These are phyloP conservation scores for Abscondita cerata DNA, from an alignment of 2,888 invertebrate species.

Conservation along the genomic window DNA sequence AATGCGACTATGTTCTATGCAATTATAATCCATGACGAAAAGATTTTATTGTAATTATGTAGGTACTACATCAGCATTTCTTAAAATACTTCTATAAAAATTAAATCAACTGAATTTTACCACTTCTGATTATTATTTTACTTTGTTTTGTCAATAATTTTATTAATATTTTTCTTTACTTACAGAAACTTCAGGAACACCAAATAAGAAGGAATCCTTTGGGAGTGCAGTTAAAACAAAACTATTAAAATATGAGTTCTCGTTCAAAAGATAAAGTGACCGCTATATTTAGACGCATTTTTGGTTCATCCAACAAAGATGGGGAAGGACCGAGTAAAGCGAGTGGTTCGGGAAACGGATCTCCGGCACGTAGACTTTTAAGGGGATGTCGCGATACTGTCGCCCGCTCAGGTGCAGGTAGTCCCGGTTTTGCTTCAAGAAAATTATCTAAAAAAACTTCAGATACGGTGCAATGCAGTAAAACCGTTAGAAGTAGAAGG, in stretches of 20 bases:
- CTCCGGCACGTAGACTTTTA: constrained; percentile 54
- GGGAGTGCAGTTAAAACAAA: not conserved
- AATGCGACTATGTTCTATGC: too few species aligned
- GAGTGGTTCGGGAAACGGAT: constrained; percentile 63
- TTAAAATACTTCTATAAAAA: too few species aligned
- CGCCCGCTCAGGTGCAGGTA: constrained; percentile 58
- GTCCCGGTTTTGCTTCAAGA: constrained; percentile 58
- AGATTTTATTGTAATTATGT: too few species aligned
- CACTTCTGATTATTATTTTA: too few species aligned
- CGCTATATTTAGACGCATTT: constrained; percentile 79
- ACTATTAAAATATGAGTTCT: constrained; percentile 69
- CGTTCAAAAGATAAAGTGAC: constrained; percentile 84
- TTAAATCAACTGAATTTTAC: too few species aligned
- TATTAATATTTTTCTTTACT: not conserved
- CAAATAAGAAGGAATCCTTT: not conserved
- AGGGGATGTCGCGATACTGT: constrained; percentile 55
- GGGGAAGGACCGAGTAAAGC: constrained; percentile 64
- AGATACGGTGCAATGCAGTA: constrained; percentile 62
- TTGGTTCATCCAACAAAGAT: constrained; percentile 75
- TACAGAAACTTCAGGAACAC: not conserved
- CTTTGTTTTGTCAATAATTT: too few species aligned
- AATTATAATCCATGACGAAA: too few species aligned
- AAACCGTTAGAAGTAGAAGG: constrained; percentile 75
- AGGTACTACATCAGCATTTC: too few species aligned
- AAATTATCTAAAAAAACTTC: constrained; percentile 47